Conservation (phyloP, 1,140 invertebrate species). For the Cotesia vestalis region DNA sequence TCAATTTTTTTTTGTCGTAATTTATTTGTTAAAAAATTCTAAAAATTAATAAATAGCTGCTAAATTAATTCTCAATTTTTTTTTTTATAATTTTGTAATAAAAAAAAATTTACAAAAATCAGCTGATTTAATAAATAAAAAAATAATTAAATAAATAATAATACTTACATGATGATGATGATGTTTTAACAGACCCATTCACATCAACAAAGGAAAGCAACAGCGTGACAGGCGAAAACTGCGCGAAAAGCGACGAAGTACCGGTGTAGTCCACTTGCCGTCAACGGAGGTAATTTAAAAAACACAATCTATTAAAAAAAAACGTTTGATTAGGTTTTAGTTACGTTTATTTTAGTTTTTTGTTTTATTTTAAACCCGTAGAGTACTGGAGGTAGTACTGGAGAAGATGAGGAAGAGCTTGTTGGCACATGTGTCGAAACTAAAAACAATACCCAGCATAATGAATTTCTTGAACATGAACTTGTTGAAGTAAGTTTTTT, state of each 20-base stretch:
- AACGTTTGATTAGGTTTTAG: background rate
- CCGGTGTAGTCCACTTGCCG: slow-evolving; percentile 72
- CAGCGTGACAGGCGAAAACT: slow-evolving; percentile 72
- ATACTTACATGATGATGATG: background rate
- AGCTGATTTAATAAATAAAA: background rate
- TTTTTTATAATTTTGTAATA: no score
- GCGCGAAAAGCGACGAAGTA: slow-evolving; percentile 72
- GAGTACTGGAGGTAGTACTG: slow-evolving; percentile 74
- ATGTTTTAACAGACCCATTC: slow-evolving; percentile 63
- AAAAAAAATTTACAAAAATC: no score
- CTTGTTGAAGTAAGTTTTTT: slow-evolving; percentile 56
- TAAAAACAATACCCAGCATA: slow-evolving; percentile 67
- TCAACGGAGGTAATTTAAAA: slow-evolving; percentile 69
- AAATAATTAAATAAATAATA: slow-evolving; percentile 36
- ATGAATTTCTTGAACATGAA: slow-evolving; percentile 65
- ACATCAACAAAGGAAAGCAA: slow-evolving; percentile 70
- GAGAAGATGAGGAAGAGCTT: slow-evolving; percentile 70
- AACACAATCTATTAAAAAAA: no score
- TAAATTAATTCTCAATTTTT: no score
- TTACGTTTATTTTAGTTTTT: background rate
- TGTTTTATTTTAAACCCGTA: slow-evolving; percentile 46
- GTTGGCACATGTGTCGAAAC: slow-evolving; percentile 59
- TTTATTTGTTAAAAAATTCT: no score
- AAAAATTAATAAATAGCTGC: no score
- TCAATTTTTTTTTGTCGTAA: no score